A percentile compares a stretch with the other conserved stretches of the same genome.
Evolutionary conservation across 2,888 invertebrate species (phyloP).

Genomic region (Macropis europaea): DNA sequence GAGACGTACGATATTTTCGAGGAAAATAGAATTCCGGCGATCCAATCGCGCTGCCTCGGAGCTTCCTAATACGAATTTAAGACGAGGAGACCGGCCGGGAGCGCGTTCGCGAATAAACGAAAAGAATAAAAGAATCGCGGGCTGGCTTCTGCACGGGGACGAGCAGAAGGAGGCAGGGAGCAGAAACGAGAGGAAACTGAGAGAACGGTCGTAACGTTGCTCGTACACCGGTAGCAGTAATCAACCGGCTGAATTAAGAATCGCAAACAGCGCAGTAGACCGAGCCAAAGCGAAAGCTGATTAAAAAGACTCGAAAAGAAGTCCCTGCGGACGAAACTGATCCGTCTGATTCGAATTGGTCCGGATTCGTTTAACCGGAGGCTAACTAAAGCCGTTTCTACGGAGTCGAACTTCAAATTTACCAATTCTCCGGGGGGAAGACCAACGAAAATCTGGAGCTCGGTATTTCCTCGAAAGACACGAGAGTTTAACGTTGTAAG

Average conservation of each 20-base stretch:
- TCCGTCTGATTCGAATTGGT: slow-evolving; percentile 33
- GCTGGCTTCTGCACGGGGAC: not conserved
- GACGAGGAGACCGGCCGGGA: slow-evolving; percentile 2
- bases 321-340: not conserved
- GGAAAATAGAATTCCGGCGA: slow-evolving; percentile 12
- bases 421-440: slow-evolving; percentile 33
- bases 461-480: not conserved
- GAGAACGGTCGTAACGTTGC: slow-evolving; percentile 8
- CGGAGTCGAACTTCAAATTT: slow-evolving; percentile 44
- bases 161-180: not conserved
- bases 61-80: slow-evolving; percentile 16
- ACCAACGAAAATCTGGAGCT: not conserved
- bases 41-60: slow-evolving; percentile 6
- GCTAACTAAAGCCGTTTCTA: slow-evolving; percentile 32
- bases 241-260: slow-evolving; percentile 43
- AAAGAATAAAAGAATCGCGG: not conserved
- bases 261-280: slow-evolving; percentile 23
- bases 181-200: not conserved
- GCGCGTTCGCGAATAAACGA: slow-evolving; percentile 10
- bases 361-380: slow-evolving; percentile 33
- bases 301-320: slow-evolving; percentile 30
- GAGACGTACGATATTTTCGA: slow-evolving; percentile 17
- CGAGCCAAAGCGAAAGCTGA: slow-evolving; percentile 42
- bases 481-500: no score
- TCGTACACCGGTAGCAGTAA: slow-evolving; percentile 37